phyloP scores from a whole-genome alignment of 2,888 invertebrate species.

The Furcula furcula region DNA sequence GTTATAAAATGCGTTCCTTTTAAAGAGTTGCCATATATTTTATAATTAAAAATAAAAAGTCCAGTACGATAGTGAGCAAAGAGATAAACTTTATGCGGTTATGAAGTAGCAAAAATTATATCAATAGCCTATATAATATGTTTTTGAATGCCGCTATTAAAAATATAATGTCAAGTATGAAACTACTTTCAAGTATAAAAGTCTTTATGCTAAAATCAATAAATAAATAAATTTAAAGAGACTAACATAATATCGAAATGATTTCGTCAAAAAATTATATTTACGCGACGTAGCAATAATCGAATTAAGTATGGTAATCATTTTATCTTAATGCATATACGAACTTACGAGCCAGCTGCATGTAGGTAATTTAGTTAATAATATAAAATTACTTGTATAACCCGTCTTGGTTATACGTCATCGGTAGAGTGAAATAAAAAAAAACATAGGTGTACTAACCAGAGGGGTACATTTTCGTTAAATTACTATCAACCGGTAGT shows the following conservation, averaged over 20 bases:
- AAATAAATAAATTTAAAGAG: no score
- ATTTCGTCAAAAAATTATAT: constrained; percentile 26
- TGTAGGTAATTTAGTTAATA: constrained; percentile 72
- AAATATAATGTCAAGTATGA: no score
- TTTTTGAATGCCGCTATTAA: no score
- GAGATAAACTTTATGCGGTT: background rate
- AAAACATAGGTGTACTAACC: no score
- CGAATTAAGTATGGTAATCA: constrained; percentile 72
- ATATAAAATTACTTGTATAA: constrained; percentile 64
- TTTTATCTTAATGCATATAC: constrained; percentile 60
- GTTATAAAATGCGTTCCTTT: no score
- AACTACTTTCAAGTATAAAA: no score
- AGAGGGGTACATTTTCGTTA: constrained; percentile 5
- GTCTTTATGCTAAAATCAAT: no score
- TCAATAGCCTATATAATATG: no score
- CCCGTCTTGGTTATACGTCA: constrained; percentile 44
- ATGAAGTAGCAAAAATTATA: background rate
- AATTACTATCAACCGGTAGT: no score
- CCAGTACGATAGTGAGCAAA: background rate
- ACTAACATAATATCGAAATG: constrained; percentile 15
- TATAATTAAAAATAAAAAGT: background rate
- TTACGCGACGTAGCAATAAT: constrained; percentile 56
- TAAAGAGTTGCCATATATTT: background rate
- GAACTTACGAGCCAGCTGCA: constrained; percentile 50
- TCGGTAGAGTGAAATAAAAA: constrained; percentile 20